Evolutionary conservation across 1,140 invertebrate genomes (phyloP).

Genomic region (Drosophila nasuta): DNA sequence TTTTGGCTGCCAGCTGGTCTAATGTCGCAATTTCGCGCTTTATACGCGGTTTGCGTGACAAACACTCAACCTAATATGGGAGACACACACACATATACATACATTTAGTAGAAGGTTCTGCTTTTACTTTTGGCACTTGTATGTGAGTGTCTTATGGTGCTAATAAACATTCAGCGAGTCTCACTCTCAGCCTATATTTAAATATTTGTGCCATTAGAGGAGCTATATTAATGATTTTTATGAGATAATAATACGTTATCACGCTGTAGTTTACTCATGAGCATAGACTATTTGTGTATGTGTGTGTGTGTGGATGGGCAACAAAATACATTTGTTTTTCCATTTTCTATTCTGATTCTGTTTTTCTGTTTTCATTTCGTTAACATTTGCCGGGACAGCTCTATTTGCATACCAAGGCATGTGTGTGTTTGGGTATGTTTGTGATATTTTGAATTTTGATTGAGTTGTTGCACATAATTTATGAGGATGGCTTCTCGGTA

Average conservation of each 20-base stretch:
- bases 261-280: constrained; percentile 69
- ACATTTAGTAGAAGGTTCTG: not conserved
- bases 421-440: not conserved
- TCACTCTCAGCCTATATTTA: constrained; percentile 45
- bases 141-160: constrained; percentile 28
- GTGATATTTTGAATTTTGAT: constrained; percentile 74
- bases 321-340: constrained; percentile 64
- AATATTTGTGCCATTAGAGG: constrained; percentile 74
- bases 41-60: constrained; percentile 78
- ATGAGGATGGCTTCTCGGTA: constrained; percentile 36
- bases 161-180: constrained; percentile 15
- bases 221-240: constrained; percentile 79
- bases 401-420: constrained; percentile 36
- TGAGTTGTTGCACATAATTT: constrained; percentile 74
- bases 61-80: constrained; percentile 29
- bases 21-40: constrained; percentile 69
- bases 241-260: constrained; percentile 80
- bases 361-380: constrained; percentile 14
- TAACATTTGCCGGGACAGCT: constrained; percentile 9
- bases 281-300: constrained; percentile 50
- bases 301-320: no score
- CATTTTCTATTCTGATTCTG: not conserved
- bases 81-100: not conserved
- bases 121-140: constrained; percentile 1
- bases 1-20: constrained; percentile 40